Evolutionary conservation across 2,113 vertebrate species (phyloP).

Genomic region (Phyllostomus hastatus): DNA sequence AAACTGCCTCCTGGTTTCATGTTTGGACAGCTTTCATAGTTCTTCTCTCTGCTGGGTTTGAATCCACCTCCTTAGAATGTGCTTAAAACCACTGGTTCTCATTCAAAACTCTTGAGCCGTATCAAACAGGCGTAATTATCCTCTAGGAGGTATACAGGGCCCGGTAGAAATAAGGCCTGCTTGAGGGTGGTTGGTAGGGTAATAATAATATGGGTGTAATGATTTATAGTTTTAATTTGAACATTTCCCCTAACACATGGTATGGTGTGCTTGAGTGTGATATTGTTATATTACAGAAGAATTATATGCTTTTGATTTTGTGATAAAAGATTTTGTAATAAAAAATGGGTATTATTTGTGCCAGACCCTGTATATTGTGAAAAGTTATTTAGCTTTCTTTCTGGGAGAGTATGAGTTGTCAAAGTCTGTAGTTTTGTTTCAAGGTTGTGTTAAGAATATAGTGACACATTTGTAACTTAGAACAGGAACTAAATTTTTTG

Average conservation of each 20-base stretch:
- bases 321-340: too few species aligned
- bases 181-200: too few species aligned
- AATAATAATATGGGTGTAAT: too few species aligned
- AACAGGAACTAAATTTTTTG: background rate
- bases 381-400: slow-evolving; percentile 1
- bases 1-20: background rate
- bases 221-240: too few species aligned
- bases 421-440: background rate
- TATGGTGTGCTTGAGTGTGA: too few species aligned
- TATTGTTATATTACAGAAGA: too few species aligned
- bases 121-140: background rate
- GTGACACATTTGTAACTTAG: background rate
- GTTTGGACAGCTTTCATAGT: background rate
- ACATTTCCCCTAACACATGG: too few species aligned
- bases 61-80: background rate
- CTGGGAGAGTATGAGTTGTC: background rate
- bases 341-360: too few species aligned
- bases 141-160: background rate
- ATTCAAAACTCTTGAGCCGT: background rate
- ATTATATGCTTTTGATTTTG: too few species aligned
- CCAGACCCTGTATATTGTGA: background rate
- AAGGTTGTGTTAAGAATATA: background rate
- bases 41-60: background rate
- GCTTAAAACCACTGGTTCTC: background rate
- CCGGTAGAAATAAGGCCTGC: too few species aligned